phyloP scores from a whole-genome alignment of 1,140 invertebrate genomes.

The Mercenaria mercenaria region DNA sequence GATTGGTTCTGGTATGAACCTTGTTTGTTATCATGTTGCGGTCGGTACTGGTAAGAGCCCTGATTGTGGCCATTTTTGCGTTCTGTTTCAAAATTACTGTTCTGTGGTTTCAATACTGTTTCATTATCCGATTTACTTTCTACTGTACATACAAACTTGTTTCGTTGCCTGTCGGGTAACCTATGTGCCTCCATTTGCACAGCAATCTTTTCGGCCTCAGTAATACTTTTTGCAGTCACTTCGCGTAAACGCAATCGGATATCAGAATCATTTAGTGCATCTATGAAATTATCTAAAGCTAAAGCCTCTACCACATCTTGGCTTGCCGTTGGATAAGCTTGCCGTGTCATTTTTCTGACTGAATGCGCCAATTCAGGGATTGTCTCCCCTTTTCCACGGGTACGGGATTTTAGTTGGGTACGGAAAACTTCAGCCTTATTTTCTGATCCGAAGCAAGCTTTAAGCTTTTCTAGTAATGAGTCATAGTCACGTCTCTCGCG shows the following conservation, averaged over 20 bases:
- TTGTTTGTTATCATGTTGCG: no score
- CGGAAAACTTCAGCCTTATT: constrained; percentile 4
- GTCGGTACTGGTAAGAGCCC: no score
- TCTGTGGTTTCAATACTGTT: no score
- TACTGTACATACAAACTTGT: no score
- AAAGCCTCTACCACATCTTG: constrained; percentile 8
- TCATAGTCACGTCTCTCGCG: neutral
- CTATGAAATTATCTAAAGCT: constrained; percentile 50
- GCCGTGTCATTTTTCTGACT: constrained; percentile 31
- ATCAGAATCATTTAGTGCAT: constrained; percentile 34
- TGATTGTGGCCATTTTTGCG: no score
- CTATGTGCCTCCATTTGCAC: constrained; percentile 40
- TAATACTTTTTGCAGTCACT: constrained; percentile 35
- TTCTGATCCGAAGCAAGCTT: neutral
- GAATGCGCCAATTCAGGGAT: constrained; percentile 15
- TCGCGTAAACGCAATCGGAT: constrained; percentile 24
- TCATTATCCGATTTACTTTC: no score
- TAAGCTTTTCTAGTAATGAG: neutral
- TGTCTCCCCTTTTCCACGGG: neutral
- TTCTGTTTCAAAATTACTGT: no score
- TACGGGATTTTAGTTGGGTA: neutral
- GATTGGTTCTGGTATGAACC: no score
- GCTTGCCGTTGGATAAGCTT: constrained; percentile 29
- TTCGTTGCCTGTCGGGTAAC: constrained; percentile 3
- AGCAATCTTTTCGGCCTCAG: constrained; percentile 49